phyloP scores from a whole-genome alignment of 2,113 vertebrate genomes.

The Pantherophis guttatus region DNA sequence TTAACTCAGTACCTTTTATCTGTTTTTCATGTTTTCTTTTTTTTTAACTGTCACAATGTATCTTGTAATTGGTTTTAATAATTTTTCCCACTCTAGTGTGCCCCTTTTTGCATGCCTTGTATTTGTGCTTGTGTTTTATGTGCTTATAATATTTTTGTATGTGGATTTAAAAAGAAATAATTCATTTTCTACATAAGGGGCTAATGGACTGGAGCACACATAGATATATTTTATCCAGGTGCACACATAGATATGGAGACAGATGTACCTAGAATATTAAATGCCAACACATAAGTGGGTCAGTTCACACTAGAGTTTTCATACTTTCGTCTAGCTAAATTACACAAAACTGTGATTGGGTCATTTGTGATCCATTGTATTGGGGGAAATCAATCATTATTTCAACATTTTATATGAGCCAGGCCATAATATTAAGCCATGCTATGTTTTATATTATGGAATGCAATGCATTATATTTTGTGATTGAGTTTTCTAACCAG shows the following conservation, averaged over 20 bases:
- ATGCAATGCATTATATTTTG: not conserved
- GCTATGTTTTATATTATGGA: not conserved
- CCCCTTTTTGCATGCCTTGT: not conserved
- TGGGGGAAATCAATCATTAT: not conserved
- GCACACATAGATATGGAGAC: not conserved
- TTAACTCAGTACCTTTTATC: not conserved
- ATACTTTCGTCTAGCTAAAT: not conserved
- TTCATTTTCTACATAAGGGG: not conserved
- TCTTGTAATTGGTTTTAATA: not conserved
- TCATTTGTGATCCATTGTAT: not conserved
- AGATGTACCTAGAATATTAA: not conserved
- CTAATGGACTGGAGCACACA: not conserved
- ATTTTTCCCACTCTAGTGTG: not conserved
- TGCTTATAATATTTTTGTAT: not conserved
- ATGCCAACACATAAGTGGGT: not conserved
- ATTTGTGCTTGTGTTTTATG: not conserved
- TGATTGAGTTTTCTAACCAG: not conserved
- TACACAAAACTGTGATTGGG: not conserved
- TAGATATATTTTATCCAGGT: too few relatives aligned
- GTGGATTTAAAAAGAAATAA: not conserved
- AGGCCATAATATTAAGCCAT: not conserved
- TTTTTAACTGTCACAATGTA: not conserved
- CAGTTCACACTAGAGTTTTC: not conserved
- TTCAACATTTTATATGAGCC: not conserved
- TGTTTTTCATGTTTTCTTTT: not conserved